phyloP scores from a whole-genome alignment of 2,797 vertebrate species.

The Antrozous pallidus region DNA sequence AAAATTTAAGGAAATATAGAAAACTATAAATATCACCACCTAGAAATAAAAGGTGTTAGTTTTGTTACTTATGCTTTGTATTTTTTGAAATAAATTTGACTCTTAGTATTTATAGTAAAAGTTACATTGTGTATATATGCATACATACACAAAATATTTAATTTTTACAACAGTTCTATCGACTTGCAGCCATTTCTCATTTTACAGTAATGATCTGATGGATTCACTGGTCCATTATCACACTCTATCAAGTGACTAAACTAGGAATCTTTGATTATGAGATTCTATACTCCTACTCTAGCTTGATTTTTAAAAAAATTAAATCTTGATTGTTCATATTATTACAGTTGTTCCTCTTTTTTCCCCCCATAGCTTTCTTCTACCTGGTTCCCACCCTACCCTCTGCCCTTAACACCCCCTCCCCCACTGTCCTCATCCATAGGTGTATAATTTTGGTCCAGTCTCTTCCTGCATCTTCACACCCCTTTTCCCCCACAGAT shows the following conservation, averaged over 20 bases:
- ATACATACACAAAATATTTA: background rate
- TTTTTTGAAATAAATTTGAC: conserved; percentile 49
- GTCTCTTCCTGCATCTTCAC: too few species aligned
- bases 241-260: background rate
- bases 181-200: background rate
- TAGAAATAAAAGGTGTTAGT: conserved; percentile 12
- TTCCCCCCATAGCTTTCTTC: too few species aligned
- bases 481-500: too few species aligned
- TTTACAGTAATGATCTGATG: conserved; percentile 9
- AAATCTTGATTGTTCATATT: too few species aligned
- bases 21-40: background rate
- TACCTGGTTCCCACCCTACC: too few species aligned
- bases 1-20: conserved; percentile 1
- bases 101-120: conserved; percentile 17
- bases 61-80: conserved; percentile 39
- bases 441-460: too few species aligned
- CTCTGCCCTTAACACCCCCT: too few species aligned
- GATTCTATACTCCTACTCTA: background rate
- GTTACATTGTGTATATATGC: background rate
- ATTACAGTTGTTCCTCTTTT: too few species aligned
- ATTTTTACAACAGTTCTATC: conserved; percentile 1
- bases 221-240: background rate
- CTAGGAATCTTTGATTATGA: background rate
- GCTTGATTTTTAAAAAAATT: background rate
- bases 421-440: too few species aligned